These are phyloP conservation scores for Falco cherrug DNA, from an alignment of 2,797 vertebrate genomes.

Conservation along the genomic window DNA sequence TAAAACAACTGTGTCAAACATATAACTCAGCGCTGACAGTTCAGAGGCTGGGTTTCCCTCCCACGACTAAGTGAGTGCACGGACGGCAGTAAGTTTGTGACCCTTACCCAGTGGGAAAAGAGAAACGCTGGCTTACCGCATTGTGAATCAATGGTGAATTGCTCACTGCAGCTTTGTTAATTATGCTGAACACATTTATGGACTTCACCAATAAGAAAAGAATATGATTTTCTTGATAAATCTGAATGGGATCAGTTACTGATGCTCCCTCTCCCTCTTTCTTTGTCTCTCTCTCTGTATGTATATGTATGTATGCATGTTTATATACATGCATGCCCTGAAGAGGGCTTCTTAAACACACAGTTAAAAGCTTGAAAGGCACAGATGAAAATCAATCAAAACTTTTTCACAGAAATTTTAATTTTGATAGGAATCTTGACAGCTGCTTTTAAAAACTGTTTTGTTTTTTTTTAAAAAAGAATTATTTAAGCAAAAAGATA, in stretches of 20 bases:
- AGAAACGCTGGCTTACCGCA: neutral
- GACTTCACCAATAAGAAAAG: neutral
- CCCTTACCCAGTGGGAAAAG: neutral
- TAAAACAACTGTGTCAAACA: neutral
- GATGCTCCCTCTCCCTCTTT: neutral
- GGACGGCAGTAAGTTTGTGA: neutral
- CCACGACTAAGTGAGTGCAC: accelerated
- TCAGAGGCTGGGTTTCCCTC: neutral
- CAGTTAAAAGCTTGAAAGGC: neutral
- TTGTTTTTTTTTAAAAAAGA: neutral
- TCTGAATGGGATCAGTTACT: neutral
- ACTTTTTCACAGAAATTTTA: neutral
- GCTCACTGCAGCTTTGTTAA: neutral
- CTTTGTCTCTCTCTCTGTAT: neutral
- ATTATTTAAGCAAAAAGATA: neutral
- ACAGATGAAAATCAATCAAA: neutral
- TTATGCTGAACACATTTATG: neutral
- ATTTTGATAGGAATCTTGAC: neutral
- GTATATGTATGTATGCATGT: neutral
- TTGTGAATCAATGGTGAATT: neutral
- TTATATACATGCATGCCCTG: neutral
- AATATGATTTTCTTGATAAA: neutral
- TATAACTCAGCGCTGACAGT: neutral
- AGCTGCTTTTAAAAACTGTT: neutral
- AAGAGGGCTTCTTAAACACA: neutral